These are phyloP conservation scores for Thermophis baileyi DNA, from an alignment of 2,113 vertebrate genomes.

Conservation along the genomic window DNA sequence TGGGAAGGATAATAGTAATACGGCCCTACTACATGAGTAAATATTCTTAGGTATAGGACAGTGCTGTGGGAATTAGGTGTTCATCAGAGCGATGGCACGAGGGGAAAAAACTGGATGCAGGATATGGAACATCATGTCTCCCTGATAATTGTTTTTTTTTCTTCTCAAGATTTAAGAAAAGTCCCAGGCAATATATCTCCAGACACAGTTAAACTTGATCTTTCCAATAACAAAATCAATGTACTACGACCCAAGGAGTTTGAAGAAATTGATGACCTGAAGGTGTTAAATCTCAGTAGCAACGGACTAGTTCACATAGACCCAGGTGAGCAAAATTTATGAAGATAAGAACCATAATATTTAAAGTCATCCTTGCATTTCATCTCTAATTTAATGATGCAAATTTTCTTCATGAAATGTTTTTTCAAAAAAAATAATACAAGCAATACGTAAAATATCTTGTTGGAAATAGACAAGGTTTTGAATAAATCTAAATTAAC, in stretches of 20 bases:
- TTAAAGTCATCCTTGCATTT: fast-evolving
- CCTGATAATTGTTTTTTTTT: constrained; percentile 15
- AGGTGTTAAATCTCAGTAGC: constrained; percentile 88
- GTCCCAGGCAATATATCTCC: constrained; percentile 85
- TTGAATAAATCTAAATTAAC: background rate
- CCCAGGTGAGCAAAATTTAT: constrained; percentile 74
- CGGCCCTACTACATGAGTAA: background rate
- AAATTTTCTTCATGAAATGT: background rate
- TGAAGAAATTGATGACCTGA: constrained; percentile 85
- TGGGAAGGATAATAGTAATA: background rate
- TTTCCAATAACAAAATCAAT: constrained; percentile 87
- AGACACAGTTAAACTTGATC: constrained; percentile 87
- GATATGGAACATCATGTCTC: background rate
- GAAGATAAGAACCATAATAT: background rate
- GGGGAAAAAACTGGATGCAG: background rate
- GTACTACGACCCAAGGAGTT: constrained; percentile 86
- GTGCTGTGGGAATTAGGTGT: background rate
- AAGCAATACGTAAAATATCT: background rate
- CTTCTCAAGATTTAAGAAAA: constrained; percentile 79
- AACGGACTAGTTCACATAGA: constrained; percentile 85
- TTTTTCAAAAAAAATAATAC: background rate
- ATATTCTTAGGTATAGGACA: background rate
- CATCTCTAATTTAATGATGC: no score
- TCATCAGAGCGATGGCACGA: background rate
- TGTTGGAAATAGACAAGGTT: background rate